These are phyloP conservation scores for Penaeus chinensis DNA, from an alignment of 1,140 invertebrate genomes.

Conservation along the genomic window DNA sequence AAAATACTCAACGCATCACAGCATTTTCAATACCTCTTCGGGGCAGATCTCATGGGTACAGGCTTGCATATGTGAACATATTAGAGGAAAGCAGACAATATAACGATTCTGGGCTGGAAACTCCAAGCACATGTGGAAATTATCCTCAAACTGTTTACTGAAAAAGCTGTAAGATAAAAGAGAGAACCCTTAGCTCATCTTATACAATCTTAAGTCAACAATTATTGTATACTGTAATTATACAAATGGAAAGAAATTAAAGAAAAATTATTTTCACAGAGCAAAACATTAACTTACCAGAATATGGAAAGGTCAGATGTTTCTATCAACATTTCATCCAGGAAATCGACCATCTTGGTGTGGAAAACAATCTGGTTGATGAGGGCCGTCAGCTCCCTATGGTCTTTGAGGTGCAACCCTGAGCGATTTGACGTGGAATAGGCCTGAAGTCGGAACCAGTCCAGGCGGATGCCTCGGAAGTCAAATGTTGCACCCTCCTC, in stretches of 20 bases:
- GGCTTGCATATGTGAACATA: constrained; percentile 97
- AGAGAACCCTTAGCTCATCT: constrained; percentile 67
- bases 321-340: constrained; percentile 97
- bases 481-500: constrained; percentile 97
- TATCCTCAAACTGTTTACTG: constrained; percentile 95
- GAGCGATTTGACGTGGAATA: constrained; percentile 90
- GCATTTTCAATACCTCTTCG: constrained; percentile 79
- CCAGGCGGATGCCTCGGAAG: constrained; percentile 91
- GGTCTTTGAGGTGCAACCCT: constrained; percentile 84
- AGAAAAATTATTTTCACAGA: background rate
- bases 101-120: constrained; percentile 98
- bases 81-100: constrained; percentile 96
- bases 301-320: constrained; percentile 97
- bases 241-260: background rate
- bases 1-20: background rate
- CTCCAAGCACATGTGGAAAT: constrained; percentile 98
- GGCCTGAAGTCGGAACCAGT: constrained; percentile 97
- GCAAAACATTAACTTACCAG: constrained; percentile 69
- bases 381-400: constrained; percentile 87
- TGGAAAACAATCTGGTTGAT: constrained; percentile 97
- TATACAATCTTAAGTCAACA: background rate
- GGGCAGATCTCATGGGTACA: constrained; percentile 98
- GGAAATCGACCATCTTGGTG: constrained; percentile 97
- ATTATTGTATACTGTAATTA: background rate
- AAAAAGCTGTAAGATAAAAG: constrained; percentile 80